Conservation (phyloP, 2,888 invertebrate species). For the Oxytorus armatus region DNA sequence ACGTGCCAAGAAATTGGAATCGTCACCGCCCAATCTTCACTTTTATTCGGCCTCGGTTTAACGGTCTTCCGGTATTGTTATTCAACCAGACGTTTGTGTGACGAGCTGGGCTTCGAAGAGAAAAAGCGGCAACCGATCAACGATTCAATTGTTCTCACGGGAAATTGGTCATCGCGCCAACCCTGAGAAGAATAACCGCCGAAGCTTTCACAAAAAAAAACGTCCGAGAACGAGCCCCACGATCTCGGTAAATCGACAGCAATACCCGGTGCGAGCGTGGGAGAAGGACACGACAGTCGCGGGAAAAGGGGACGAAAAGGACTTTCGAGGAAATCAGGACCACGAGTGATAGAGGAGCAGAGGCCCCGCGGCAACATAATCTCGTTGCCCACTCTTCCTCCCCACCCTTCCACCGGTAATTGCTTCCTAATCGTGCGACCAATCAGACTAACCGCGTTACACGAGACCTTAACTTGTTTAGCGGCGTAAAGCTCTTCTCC, state of each 20-base stretch:
- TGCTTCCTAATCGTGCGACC: conserved; percentile 76
- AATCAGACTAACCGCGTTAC: conserved; percentile 75
- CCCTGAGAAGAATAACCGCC: background rate
- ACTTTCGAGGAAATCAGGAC: conserved; percentile 66
- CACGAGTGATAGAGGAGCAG: conserved; percentile 50
- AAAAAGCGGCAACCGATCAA: background rate
- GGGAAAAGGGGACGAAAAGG: conserved; percentile 13
- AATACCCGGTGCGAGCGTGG: background rate
- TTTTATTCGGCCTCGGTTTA: conserved; percentile 13
- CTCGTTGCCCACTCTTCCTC: conserved; percentile 66
- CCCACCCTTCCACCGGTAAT: conserved; percentile 69
- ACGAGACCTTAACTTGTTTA: conserved; percentile 60
- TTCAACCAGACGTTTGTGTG: background rate
- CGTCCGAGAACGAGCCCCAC: background rate
- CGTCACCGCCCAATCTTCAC: conserved; percentile 45
- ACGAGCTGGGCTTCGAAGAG: background rate
- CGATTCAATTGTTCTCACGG: conserved; percentile 10
- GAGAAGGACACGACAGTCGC: background rate
- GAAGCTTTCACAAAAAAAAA: background rate
- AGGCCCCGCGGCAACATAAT: conserved; percentile 73
- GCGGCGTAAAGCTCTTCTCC: conserved; percentile 51
- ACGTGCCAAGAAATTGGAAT: conserved; percentile 37
- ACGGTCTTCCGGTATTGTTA: conserved; percentile 27
- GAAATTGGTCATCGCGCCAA: background rate
- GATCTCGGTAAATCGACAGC: conserved; percentile 18